Evolutionary conservation across 2,888 invertebrate species (phyloP).

Genomic region (Nephrotoma guestfalica): DNA sequence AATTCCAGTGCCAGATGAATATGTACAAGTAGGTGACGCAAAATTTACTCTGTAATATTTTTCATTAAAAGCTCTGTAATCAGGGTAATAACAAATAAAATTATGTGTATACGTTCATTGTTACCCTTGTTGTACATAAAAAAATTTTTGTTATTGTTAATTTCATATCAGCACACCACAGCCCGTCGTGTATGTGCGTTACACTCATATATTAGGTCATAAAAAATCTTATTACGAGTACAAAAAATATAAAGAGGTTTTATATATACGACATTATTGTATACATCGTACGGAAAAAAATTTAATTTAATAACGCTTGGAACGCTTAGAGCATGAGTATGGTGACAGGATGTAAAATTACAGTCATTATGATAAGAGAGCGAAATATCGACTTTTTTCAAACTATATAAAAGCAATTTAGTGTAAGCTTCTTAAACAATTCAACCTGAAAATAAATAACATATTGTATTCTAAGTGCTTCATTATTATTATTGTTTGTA

Average conservation of each 20-base stretch:
- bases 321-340: background rate
- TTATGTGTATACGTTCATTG: background rate
- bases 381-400: background rate
- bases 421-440: background rate
- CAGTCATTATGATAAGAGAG: background rate
- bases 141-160: background rate
- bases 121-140: background rate
- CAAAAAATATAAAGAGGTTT: background rate
- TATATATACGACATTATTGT: background rate
- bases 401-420: background rate
- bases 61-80: background rate
- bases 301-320: background rate
- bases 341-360: background rate
- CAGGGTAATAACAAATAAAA: background rate
- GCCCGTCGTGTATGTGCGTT: background rate
- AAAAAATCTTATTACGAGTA: background rate
- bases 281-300: background rate
- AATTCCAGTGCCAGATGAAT: background rate
- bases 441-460: background rate
- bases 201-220: background rate
- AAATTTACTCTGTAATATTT: background rate
- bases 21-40: background rate
- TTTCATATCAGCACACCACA: background rate
- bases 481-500: background rate
- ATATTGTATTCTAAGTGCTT: background rate